Evolutionary conservation across 2,888 invertebrate species (phyloP).

Genomic region (Cheilosia grossa): DNA sequence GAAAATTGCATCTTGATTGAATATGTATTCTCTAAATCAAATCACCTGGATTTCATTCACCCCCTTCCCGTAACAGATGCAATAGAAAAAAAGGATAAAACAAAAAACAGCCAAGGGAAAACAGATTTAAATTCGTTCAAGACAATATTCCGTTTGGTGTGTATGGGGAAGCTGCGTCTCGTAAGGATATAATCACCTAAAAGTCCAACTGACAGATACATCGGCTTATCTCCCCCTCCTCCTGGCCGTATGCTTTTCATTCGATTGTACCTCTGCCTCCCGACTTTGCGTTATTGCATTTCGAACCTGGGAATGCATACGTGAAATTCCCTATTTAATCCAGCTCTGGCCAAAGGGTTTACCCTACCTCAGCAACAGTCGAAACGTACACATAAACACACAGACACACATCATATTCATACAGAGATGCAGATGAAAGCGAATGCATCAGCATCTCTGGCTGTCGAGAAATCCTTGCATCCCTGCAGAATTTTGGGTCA

Average conservation of each 20-base stretch:
- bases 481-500: constrained; percentile 63
- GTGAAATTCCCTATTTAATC: constrained; percentile 32
- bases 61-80: constrained; percentile 9
- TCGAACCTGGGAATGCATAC: constrained; percentile 36
- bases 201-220: constrained; percentile 63
- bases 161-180: constrained; percentile 3
- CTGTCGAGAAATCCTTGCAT: constrained; percentile 35
- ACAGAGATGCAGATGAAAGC: constrained; percentile 50
- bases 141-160: constrained; percentile 54
- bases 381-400: not conserved
- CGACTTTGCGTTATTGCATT: constrained; percentile 52
- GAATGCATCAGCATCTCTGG: constrained; percentile 50
- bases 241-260: constrained; percentile 5
- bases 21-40: constrained; percentile 71
- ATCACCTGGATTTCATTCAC: constrained; percentile 73
- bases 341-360: constrained; percentile 32
- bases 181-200: constrained; percentile 70
- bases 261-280: not conserved
- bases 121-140: constrained; percentile 54
- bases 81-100: constrained; percentile 5
- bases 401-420: constrained; percentile 16
- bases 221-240: constrained; percentile 43
- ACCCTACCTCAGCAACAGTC: constrained; percentile 20
- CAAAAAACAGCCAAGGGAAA: too few species aligned
- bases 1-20: constrained; percentile 73